phyloP scores from a whole-genome alignment of 2,113 vertebrate genomes.

The Phycodurus eques region DNA sequence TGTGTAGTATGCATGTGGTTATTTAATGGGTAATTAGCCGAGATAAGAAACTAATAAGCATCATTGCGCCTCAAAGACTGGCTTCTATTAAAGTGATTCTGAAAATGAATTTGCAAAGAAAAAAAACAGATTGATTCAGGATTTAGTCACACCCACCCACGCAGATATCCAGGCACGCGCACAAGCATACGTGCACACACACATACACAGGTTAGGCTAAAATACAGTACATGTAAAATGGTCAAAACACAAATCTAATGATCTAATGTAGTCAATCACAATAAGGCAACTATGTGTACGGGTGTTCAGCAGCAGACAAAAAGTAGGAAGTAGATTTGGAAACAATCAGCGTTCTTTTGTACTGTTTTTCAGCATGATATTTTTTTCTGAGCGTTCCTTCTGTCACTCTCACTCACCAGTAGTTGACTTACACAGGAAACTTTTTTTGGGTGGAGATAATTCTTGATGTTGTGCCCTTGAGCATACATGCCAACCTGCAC shows the following conservation, averaged over 20 bases:
- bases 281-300: slow-evolving; percentile 61
- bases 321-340: slow-evolving; percentile 74
- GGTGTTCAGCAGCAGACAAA: slow-evolving; percentile 62
- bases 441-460: slow-evolving; percentile 48
- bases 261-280: slow-evolving; percentile 26
- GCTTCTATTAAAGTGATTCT: slow-evolving; percentile 54
- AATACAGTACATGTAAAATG: not conserved
- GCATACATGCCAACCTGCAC: slow-evolving; percentile 58
- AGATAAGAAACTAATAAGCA: slow-evolving; percentile 69
- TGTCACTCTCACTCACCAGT: slow-evolving; percentile 39
- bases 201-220: slow-evolving; percentile 6
- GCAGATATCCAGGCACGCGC: slow-evolving; percentile 18
- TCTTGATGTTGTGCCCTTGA: slow-evolving; percentile 53
- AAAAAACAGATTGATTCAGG: slow-evolving; percentile 38
- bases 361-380: slow-evolving; percentile 45
- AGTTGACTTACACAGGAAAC: slow-evolving; percentile 51
- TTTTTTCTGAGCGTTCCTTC: slow-evolving; percentile 31
- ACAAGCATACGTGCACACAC: slow-evolving; percentile 23
- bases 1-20: slow-evolving; percentile 41
- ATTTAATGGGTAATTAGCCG: slow-evolving; percentile 71
- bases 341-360: slow-evolving; percentile 64
- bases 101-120: slow-evolving; percentile 48
- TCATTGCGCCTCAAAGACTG: slow-evolving; percentile 56
- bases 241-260: not conserved
- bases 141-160: slow-evolving; percentile 15